Evolutionary conservation across 1,140 invertebrate species (phyloP).

Genomic region (Bombus superbus): DNA sequence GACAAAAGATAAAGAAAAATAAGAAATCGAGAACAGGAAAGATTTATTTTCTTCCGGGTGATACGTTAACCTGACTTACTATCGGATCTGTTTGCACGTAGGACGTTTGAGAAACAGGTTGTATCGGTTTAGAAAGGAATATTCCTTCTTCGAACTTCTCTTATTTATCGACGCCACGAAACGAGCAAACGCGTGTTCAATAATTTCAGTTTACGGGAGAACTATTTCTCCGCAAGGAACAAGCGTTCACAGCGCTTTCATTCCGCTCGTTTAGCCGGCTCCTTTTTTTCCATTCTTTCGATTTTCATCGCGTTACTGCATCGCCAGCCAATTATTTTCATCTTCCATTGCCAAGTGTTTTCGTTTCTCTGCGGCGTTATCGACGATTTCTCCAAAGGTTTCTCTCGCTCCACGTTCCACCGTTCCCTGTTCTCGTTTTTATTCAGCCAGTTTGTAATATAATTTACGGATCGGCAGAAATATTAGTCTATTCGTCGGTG

Average conservation of each 20-base stretch:
- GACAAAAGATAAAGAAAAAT: too few species aligned
- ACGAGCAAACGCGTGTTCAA: not conserved
- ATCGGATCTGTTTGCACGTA: not conserved
- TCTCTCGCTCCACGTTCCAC: too few species aligned
- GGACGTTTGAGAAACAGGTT: slow-evolving; percentile 7
- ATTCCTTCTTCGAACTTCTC: not conserved
- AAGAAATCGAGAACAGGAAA: too few species aligned
- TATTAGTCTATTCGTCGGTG: too few species aligned
- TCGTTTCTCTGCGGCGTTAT: not conserved
- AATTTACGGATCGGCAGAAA: too few species aligned
- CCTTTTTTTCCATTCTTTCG: too few species aligned
- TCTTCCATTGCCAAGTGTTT: not conserved
- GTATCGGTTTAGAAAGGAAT: slow-evolving; percentile 13
- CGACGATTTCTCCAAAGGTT: not conserved
- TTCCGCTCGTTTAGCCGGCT: not conserved
- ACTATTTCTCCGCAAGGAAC: not conserved
- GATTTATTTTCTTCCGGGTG: too few species aligned
- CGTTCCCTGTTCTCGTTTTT: too few species aligned
- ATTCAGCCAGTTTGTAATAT: too few species aligned
- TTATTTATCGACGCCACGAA: not conserved
- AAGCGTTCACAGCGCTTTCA: not conserved
- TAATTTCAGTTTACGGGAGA: not conserved
- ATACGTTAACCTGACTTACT: not conserved
- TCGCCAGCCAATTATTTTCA: not conserved
- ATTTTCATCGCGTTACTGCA: slow-evolving; percentile 6